Evolutionary conservation across 1,140 invertebrate genomes (phyloP), one percentile per base, ranked within the genome.

Genomic region (Hylaeus anthracinus): DNA sequence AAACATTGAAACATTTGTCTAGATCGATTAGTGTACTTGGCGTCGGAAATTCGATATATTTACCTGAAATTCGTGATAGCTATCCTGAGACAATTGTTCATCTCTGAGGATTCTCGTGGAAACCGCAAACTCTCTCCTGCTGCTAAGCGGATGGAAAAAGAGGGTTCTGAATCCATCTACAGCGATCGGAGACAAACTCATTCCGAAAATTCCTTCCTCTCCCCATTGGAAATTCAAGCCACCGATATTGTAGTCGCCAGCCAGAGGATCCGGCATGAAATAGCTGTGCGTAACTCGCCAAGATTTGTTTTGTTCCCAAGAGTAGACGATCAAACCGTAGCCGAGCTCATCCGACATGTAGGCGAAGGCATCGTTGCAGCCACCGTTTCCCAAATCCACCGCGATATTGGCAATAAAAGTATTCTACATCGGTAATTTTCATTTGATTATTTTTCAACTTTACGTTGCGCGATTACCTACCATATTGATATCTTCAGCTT

Each of bases 341-440:
- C 96, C 96, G 1, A 97, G 91, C 90, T 97, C 97, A 88, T 97
- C 97, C 0, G 96, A 96, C 91, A 97, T 95, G 85, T 97, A 97
- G 2, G 96, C 96, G 86, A 95, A 96, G 0, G 95, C 95, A 87
- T 97, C 96, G 0, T 97, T 95, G 88, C 97, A 97, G 56, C 93
- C 95, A 56, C 90, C 90, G 83, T 94, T 94, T 63, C 96, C 96
- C 72, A 97, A 93, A 82, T 97, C 97, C 0, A 97, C 94, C 2
- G 96, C 96, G 70, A 97, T 97, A 84, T 97, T 97, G 12, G 97
- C 96, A 51, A 97, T 97, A 89, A 97, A 97, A 0, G 97, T 97
- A 39, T 95, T 95, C 66, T 94, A 12, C 1, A 66, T 67, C 14
- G 51, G 81, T 41, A 66, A 74, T 14, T 81, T 73, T 39, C 53